phyloP scores from a whole-genome alignment of 2,797 vertebrate species.

The Liasis olivaceus region DNA sequence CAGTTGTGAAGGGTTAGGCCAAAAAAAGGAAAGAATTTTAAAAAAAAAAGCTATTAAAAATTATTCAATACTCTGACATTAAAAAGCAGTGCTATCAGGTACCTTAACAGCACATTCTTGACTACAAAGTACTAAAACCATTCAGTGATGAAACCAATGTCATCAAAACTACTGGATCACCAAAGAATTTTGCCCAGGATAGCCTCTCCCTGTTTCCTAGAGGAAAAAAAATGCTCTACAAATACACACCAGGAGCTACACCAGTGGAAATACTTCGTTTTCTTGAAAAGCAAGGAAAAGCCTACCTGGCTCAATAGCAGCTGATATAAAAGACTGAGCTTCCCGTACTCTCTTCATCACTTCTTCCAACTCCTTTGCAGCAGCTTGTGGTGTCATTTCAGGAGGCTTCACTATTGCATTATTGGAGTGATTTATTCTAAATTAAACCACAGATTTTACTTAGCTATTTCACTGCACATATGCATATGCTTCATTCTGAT shows the following conservation, averaged over 20 bases:
- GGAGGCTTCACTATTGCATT: slow-evolving; percentile 98
- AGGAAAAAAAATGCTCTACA: slow-evolving; percentile 2
- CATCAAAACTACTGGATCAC: slow-evolving; percentile 1
- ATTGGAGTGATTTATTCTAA: slow-evolving; percentile 99
- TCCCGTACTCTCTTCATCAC: slow-evolving; percentile 98
- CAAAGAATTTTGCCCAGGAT: not conserved
- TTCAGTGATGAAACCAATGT: not conserved
- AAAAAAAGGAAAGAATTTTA: not conserved
- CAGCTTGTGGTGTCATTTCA: slow-evolving; percentile 95
- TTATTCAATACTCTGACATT: slow-evolving; percentile 11
- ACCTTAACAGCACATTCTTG: not conserved
- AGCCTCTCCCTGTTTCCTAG: not conserved
- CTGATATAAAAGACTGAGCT: slow-evolving; percentile 94
- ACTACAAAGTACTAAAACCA: slow-evolving; percentile 17
- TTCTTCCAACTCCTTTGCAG: slow-evolving; percentile 94
- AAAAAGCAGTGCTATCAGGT: not conserved
- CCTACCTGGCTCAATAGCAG: slow-evolving; percentile 94
- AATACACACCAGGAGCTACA: not conserved
- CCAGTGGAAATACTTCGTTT: accelerated
- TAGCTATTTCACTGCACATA: not conserved
- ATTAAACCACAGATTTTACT: slow-evolving; percentile 20
- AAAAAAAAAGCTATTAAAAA: not conserved
- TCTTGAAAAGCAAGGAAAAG: slow-evolving; percentile 18
- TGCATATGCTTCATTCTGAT: not conserved
- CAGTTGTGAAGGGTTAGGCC: not conserved